Evolutionary conservation across 2,113 vertebrate species (phyloP), one percentile per base, ranked within the genome.

Genomic region (Smithornis capensis): DNA sequence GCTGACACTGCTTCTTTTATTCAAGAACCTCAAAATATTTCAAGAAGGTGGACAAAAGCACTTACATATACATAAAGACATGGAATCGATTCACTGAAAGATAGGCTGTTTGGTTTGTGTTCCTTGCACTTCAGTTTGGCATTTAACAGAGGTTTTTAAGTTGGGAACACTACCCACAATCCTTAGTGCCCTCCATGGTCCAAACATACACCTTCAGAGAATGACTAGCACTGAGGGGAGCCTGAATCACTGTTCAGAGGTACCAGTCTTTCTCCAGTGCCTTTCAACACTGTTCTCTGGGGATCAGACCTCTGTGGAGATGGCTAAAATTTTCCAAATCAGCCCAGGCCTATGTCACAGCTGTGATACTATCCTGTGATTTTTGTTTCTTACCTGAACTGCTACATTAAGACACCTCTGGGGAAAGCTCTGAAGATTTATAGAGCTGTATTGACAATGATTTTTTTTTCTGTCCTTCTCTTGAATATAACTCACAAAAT

Each of bases 201-300:
- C 4, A 35, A 89, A 67, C 40, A 57, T 55, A 50, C 45, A 81
- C 40, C 37, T 31, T 38, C 68, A 56, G 40, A 31, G 49, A 18
- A 31, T 3, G 8, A 53, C 8, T 24, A 7, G 8, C 17, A n/a
- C 0, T 3, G 0, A 3, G 45, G 12, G 3, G 2, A 18, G 15
- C 27, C 37, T 15, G 23, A 60, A 42, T 6, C 15, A 5, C 50
- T 16, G 42, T 18, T 35, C 25, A 24, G 42, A 63, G 38, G 13
- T 7, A 71, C 31, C 19, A 6, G 0, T 10, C 33, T 35, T 64
- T 49, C 31, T 35, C 68, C 28, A 14, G 1, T 13, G 14, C 37
- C 49, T 52, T 60, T 64, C 53, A 47, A 6, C 50, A 7, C 5
- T 7, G 27, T 8, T 49, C 7, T 27, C 2, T 1, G 7, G 24